Percentiles rank a stretch among this genome's conserved stretches.
phyloP scores from a whole-genome alignment of 2,888 invertebrate genomes.

The Alloscopus bannaensis region DNA sequence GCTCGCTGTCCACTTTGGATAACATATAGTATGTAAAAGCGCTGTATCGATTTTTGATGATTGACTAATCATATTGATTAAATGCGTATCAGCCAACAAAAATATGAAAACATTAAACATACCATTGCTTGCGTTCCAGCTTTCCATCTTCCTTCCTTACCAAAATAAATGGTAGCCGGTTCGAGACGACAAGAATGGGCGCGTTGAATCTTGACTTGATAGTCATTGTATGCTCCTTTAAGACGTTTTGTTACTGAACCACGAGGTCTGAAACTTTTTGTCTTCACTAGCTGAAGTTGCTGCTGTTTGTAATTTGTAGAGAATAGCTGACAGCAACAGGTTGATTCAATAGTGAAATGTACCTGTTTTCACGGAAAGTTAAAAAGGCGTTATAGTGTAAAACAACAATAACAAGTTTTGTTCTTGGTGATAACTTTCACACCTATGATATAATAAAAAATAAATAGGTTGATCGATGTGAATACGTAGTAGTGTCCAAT shows the following conservation, averaged over 20 bases:
- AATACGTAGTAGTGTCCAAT: neutral
- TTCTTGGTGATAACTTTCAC: neutral
- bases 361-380: neutral
- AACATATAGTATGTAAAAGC: too few relatives aligned
- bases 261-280: neutral
- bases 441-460: neutral
- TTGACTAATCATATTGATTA: too few relatives aligned
- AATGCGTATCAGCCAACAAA: too few relatives aligned
- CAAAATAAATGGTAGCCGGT: conserved; percentile 76
- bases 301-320: neutral
- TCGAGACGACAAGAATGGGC: conserved; percentile 76
- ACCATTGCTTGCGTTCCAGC: conserved; percentile 75
- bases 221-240: conserved; percentile 42
- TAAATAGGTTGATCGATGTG: conserved; percentile 3
- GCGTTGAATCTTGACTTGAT: conserved; percentile 68
- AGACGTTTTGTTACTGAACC: too few relatives aligned
- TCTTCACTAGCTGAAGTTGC: neutral
- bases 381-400: neutral
- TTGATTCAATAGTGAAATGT: neutral
- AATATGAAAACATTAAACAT: conserved; percentile 32
- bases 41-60: too few relatives aligned
- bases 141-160: conserved; percentile 74
- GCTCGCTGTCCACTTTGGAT: too few relatives aligned
- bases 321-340: too few relatives aligned
- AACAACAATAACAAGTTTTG: conserved; percentile 4